Conservation (phyloP, 2,888 invertebrate genomes). For the Himalopsyche tibetana region DNA sequence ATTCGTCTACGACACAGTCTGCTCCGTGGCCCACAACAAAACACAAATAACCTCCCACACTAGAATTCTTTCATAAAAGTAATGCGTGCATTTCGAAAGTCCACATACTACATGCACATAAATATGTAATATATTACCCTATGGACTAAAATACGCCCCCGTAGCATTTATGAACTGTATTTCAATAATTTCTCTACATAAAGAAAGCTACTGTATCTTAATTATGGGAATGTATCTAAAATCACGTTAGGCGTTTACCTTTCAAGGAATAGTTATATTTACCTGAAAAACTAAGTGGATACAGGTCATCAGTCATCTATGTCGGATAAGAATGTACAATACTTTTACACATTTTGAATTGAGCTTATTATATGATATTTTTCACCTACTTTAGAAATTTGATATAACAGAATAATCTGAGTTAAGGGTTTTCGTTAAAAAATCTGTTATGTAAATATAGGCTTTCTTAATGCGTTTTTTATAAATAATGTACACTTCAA, state of each 20-base stretch:
- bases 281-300: too few relatives aligned
- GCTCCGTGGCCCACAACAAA: conserved; percentile 29
- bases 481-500: too few relatives aligned
- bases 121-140: neutral
- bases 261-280: neutral
- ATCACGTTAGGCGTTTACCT: neutral
- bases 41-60: conserved; percentile 40
- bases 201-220: conserved; percentile 22
- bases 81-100: conserved; percentile 40
- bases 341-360: too few relatives aligned
- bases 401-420: too few relatives aligned
- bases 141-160: neutral
- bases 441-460: too few relatives aligned
- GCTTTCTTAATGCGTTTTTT: too few relatives aligned
- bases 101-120: conserved; percentile 35
- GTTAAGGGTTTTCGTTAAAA: too few relatives aligned
- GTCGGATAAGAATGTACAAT: too few relatives aligned
- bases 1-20: conserved; percentile 16
- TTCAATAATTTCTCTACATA: neutral
- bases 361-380: too few relatives aligned
- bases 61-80: conserved; percentile 39
- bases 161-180: conserved; percentile 3
- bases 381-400: too few relatives aligned
- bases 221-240: neutral
- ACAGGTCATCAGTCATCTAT: too few relatives aligned